phyloP scores from a whole-genome alignment of 2,797 vertebrate genomes.

The Peromyscus eremicus region DNA sequence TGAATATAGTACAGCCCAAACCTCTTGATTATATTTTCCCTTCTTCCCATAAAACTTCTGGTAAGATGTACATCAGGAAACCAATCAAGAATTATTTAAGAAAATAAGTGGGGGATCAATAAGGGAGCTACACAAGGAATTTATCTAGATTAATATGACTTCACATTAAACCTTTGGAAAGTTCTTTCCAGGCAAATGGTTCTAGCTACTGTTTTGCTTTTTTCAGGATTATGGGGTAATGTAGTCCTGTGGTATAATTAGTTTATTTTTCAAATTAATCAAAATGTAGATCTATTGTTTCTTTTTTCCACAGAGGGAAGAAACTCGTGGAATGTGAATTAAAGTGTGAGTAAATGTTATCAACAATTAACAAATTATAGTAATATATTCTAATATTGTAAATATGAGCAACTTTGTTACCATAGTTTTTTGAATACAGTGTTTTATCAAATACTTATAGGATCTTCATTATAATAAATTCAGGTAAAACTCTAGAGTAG shows the following conservation, averaged over 20 bases:
- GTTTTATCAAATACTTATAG: background rate
- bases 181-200: background rate
- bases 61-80: background rate
- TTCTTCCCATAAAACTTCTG: background rate
- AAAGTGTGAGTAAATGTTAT: background rate
- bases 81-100: background rate
- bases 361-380: background rate
- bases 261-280: background rate
- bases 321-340: background rate
- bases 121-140: background rate
- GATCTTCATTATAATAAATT: background rate
- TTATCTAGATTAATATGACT: background rate
- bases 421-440: background rate
- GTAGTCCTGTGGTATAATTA: background rate
- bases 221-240: background rate
- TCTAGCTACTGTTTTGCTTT: background rate
- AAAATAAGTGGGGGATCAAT: background rate
- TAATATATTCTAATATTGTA: background rate
- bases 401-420: constrained; percentile 26
- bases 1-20: background rate
- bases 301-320: background rate
- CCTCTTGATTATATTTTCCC: background rate
- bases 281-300: background rate
- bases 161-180: background rate
- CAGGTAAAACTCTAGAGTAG: constrained; percentile 19